Evolutionary conservation across 2,888 invertebrate species (phyloP), one percentile per base, ranked within the genome.

Genomic region (Aporophyla nigra): DNA sequence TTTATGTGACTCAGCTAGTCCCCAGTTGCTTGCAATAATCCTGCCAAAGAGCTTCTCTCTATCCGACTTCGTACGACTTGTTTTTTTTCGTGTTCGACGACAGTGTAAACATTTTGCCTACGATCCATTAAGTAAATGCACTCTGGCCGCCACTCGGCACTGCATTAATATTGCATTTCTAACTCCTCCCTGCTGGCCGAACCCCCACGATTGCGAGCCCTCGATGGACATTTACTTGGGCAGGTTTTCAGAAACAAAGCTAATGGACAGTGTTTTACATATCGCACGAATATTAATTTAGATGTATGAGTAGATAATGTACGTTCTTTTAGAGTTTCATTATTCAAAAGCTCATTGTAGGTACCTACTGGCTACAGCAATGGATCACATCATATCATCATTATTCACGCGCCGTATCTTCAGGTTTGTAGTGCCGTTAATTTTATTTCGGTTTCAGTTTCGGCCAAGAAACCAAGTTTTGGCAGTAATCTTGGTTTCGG

Each of bases 151-250:
- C 92, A 94, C 94, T 95, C 95, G 92, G 92, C 92, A 93, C 93
- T 97, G 96, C 97, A 97, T 97, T 97, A 97, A 97, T 97, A 97
- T 97, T 97, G 97, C 97, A 97, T 97, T 97, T 97, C 96, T 96
- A 96, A 94, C 92, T 91, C 92, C 92, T 87, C 89, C 87, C 88
- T 86, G 80, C 87, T 84, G 86, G 86, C 76, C 84, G 83, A 87
- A 87, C 90, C 89, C 88, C 90, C 90, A 88, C 91, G 84, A 89
- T 91, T 91, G 80, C 77, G 74, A 85, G 86, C 90, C 89, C 89
- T 88, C 87, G 84, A 90, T 90, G 88, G 88, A 86, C 86, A 88
- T 90, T 80, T 74, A 82, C 79, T 86, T 80, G 69, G 65, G 62
- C 79, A 78, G 90, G 89, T 91, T 92, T 92, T 89, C 82, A 90